phyloP scores from a whole-genome alignment of 2,888 invertebrate species.

The Melitaea athalia region DNA sequence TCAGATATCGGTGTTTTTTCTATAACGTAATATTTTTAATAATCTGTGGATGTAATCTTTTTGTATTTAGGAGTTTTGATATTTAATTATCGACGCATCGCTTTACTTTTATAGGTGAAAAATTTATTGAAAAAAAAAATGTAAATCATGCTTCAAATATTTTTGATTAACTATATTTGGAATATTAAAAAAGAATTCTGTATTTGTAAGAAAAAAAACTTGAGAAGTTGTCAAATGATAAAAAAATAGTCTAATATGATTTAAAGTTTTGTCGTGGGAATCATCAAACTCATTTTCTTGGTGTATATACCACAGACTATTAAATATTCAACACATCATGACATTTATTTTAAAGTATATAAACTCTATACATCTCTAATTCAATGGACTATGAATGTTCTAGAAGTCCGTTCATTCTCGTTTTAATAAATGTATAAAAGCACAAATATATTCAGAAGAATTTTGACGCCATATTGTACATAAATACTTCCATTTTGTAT shows the following conservation, averaged over 20 bases:
- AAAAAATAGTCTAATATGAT: background rate
- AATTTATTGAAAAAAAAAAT: background rate
- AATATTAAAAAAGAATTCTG: background rate
- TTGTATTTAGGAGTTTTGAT: slow-evolving; percentile 20
- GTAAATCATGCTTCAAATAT: slow-evolving; percentile 14
- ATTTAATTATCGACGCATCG: slow-evolving; percentile 5
- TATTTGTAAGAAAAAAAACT: background rate
- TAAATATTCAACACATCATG: too few species aligned
- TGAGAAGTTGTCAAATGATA: background rate
- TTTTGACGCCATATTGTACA: slow-evolving; percentile 48
- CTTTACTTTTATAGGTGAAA: slow-evolving; percentile 1
- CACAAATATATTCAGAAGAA: slow-evolving; percentile 45
- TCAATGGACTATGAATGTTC: background rate
- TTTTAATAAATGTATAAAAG: slow-evolving; percentile 20
- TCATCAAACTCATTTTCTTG: background rate
- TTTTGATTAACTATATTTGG: slow-evolving; percentile 14
- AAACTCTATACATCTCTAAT: slow-evolving; percentile 6
- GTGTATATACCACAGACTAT: too few species aligned
- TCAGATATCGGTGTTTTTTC: slow-evolving; percentile 23
- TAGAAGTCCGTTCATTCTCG: background rate
- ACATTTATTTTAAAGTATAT: too few species aligned
- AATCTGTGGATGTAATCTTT: slow-evolving; percentile 22
- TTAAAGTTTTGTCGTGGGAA: background rate
- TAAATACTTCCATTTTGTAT: slow-evolving; percentile 52
- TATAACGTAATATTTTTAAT: slow-evolving; percentile 25